Conservation (phyloP, 2,797 vertebrate species). For the Lepidocolaptes lacrymiger region DNA sequence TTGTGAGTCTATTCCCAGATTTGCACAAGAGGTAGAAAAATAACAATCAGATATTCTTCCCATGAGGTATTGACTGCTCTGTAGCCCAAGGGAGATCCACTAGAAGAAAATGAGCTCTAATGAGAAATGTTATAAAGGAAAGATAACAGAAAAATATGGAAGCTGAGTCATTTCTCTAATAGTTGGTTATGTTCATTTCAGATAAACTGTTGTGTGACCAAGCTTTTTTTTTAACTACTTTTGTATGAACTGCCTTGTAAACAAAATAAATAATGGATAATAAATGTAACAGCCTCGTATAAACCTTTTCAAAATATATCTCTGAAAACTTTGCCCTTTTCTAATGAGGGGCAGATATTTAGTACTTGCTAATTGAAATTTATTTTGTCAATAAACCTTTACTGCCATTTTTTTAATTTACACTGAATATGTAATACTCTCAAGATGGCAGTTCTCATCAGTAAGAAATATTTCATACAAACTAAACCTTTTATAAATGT, state of each 20-base stretch:
- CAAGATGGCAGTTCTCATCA: neutral
- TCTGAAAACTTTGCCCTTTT: neutral
- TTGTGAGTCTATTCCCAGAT: too few relatives aligned
- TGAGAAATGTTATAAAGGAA: neutral
- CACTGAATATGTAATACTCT: neutral
- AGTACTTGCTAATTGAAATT: slow-evolving; percentile 3
- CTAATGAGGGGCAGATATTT: neutral
- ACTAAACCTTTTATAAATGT: neutral
- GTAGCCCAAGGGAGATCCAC: neutral
- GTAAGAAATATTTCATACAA: neutral
- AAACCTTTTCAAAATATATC: neutral
- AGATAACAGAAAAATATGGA: neutral
- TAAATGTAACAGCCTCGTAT: neutral
- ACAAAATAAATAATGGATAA: neutral
- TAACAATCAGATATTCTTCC: neutral
- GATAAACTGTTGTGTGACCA: neutral
- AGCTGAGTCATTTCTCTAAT: neutral
- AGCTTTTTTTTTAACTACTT: neutral
- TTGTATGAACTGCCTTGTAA: neutral
- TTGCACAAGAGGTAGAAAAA: neutral
- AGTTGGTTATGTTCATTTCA: neutral
- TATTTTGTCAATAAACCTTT: slow-evolving; percentile 12
- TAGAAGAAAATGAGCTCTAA: neutral
- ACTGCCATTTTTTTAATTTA: neutral
- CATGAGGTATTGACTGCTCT: neutral